A percentile compares a stretch with the other conserved stretches of the same genome.
phyloP scores from a whole-genome alignment of 37 sponge, comb jelly and placozoan genomes.

The Cliona cf. orientalis region DNA sequence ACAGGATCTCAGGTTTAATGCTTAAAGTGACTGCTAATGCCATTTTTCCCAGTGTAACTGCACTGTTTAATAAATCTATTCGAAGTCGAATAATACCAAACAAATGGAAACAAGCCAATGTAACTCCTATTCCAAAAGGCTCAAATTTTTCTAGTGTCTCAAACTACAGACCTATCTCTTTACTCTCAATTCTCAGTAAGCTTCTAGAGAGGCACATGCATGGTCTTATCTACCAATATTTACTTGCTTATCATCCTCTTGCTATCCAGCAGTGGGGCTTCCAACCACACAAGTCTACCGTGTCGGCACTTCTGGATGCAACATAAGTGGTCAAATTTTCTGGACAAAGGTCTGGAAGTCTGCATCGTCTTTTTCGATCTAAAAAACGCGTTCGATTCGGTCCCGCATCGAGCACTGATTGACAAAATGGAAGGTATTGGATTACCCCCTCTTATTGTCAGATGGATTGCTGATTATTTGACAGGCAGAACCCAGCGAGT shows the following conservation, averaged over 20 bases:
- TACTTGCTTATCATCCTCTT: too few species aligned
- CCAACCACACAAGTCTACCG: too few species aligned
- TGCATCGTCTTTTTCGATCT: background rate
- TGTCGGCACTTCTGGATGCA: too few species aligned
- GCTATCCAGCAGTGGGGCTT: too few species aligned
- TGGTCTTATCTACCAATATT: too few species aligned
- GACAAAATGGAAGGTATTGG: background rate
- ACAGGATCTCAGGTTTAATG: slow-evolving; percentile 1
- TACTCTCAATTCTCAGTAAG: background rate
- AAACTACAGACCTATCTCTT: background rate
- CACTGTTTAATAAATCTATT: slow-evolving; percentile 1
- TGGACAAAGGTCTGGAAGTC: background rate
- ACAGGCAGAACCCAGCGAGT: background rate
- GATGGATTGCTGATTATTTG: background rate
- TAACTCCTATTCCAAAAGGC: slow-evolving; percentile 11
- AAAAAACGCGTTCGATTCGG: background rate
- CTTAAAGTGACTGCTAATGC: slow-evolving; percentile 2
- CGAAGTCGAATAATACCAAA: background rate
- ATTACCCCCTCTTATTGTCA: background rate
- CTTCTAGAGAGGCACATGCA: background rate
- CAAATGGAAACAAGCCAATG: background rate
- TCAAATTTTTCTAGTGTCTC: background rate
- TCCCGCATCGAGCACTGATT: background rate
- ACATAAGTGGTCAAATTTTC: background rate
- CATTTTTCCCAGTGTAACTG: background rate